A percentile compares a stretch with the other conserved stretches of the same genome.
These are phyloP conservation scores for Globia sparganii DNA, from an alignment of 2,888 invertebrate genomes.

Conservation along the genomic window DNA sequence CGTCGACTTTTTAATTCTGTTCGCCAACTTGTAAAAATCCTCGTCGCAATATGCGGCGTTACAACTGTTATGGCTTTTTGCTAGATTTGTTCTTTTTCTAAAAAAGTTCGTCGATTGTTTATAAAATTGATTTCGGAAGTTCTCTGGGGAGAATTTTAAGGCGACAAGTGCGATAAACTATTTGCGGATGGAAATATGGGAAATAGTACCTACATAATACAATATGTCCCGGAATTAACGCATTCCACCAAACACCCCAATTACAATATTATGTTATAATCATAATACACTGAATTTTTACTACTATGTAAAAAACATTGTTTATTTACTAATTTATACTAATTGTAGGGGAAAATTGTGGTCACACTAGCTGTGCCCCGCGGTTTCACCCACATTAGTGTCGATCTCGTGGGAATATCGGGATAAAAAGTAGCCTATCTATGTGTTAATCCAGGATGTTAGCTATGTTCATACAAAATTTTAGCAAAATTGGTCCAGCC, in stretches of 20 bases:
- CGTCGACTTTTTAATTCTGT: constrained; percentile 80
- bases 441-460: too few relatives aligned
- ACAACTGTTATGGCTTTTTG: constrained; percentile 66
- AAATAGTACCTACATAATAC: background rate
- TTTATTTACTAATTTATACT: too few relatives aligned
- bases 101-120: constrained; percentile 46
- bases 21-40: constrained; percentile 67
- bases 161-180: background rate
- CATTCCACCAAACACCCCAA: background rate
- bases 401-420: too few relatives aligned
- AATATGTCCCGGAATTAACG: background rate
- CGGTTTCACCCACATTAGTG: too few relatives aligned
- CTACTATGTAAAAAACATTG: too few relatives aligned
- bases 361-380: too few relatives aligned
- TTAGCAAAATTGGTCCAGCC: too few relatives aligned
- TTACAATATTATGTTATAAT: too few relatives aligned
- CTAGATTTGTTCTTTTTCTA: constrained; percentile 30
- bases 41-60: constrained; percentile 68
- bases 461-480: too few relatives aligned
- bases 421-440: too few relatives aligned
- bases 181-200: background rate
- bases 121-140: constrained; percentile 47
- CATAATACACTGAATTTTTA: too few relatives aligned
- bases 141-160: constrained; percentile 40
- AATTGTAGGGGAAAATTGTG: too few relatives aligned